phyloP scores from a whole-genome alignment of 2,888 invertebrate genomes.

The Zygogramma bicolorata region DNA sequence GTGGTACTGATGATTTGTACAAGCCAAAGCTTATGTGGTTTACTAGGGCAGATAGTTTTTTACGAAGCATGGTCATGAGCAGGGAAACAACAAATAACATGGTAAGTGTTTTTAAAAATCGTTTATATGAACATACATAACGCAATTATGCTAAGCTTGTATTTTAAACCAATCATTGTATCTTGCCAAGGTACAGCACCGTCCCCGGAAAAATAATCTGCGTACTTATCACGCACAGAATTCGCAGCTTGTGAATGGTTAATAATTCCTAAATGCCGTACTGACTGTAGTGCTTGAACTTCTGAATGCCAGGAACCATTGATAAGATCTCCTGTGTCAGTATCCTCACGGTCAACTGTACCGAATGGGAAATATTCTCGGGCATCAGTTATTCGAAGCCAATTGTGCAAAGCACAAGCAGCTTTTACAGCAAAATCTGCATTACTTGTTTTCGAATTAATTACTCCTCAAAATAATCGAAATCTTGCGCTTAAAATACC shows the following conservation, averaged over 20 bases:
- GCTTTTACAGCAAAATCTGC: slow-evolving; percentile 12
- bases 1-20: slow-evolving; percentile 50
- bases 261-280: slow-evolving; percentile 24
- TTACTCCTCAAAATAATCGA: slow-evolving; percentile 20
- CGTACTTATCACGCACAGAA: slow-evolving; percentile 25
- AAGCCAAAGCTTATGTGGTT: slow-evolving; percentile 58
- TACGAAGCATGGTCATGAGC: slow-evolving; percentile 55
- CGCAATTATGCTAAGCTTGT: too few relatives aligned
- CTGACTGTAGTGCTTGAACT: background rate
- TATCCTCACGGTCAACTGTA: slow-evolving; percentile 6
- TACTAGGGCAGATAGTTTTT: slow-evolving; percentile 61
- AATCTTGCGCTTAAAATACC: slow-evolving; percentile 29
- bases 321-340: background rate
- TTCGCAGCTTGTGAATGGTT: slow-evolving; percentile 32
- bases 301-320: background rate
- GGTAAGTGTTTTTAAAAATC: slow-evolving; percentile 15
- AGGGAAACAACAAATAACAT: slow-evolving; percentile 23
- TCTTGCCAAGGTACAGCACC: too few relatives aligned
- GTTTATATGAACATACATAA: too few relatives aligned
- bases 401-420: background rate
- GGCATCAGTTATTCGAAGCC: background rate
- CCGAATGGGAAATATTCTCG: slow-evolving; percentile 17
- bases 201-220: too few relatives aligned
- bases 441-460: slow-evolving; percentile 14
- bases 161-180: too few relatives aligned